Evolutionary conservation across 2,797 vertebrate species (phyloP), one percentile per base, ranked within the genome.

Genomic region (Gymnoscopelus braueri): DNA sequence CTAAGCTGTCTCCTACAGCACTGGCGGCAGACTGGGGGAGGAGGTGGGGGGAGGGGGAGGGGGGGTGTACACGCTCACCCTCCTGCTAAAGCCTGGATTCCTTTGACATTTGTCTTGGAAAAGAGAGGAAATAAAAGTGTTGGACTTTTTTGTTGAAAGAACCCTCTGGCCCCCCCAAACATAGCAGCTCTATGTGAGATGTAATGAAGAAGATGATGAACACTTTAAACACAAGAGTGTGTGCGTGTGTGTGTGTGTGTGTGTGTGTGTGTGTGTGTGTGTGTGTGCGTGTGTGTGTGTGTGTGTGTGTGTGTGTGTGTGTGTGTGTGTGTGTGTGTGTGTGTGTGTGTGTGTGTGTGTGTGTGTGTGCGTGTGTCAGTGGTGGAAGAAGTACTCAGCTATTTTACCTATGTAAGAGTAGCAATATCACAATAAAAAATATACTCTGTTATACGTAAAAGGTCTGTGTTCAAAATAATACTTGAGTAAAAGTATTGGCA

Each of bases 31-130:
- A 90, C 84, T 44, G 5, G 39, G 7, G 5, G 39, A 8, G 7
- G 39, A 1, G 39, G 83, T 85, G 84, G 81, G 88, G 87, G 84
- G 35, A 35, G 35, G 29, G 29, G 6, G 35, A 83, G 84, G 84
- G 81, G 88, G 88, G 84, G 85, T n/a, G n/a, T n/a, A n/a, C 85
- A 15, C 3, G 77, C 87, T 89, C 83, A 44, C 39, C 6, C 39
- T 44, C 80, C 74, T 57, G 80, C 81, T 86, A 80, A 89, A 88
- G 71, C 84, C 82, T 67, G 68, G 77, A 88, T 86, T 79, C 85
- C 39, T 44, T 87, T 90, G 88, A 92, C 91, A 92, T 93, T 92
- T 87, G 87, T 92, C 88, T 89, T 78, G 55, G 77, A 74, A 85
- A 68, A 83, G 74, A 82, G 83, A 91, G 75, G 82, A 84, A 91